A percentile compares a stretch with the other conserved stretches of the same genome.
These are phyloP conservation scores for Aspidiotus destructor DNA, from an alignment of 2,888 invertebrate genomes.

Conservation along the genomic window DNA sequence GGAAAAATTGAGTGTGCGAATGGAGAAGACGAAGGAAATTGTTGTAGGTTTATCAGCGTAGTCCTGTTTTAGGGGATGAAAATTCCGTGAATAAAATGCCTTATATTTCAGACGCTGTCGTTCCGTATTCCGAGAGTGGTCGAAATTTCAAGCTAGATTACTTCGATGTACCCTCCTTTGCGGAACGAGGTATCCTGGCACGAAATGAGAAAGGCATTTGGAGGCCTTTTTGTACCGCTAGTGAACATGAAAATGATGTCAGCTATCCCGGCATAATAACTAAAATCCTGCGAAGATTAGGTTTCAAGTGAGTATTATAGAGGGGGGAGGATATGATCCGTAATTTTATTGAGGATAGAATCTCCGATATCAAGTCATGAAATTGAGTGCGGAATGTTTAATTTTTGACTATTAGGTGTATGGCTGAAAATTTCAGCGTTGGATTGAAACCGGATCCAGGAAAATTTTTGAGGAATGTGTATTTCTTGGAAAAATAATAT, in stretches of 20 bases:
- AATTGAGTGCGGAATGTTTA: too few relatives aligned
- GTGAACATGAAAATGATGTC: conserved; percentile 6
- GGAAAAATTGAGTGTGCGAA: conserved; percentile 53
- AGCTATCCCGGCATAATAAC: too few relatives aligned
- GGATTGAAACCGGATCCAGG: too few relatives aligned
- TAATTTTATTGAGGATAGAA: too few relatives aligned
- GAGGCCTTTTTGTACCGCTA: conserved; percentile 23
- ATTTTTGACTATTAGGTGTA: not conserved
- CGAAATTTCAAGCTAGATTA: not conserved
- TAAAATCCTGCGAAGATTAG: conserved; percentile 19
- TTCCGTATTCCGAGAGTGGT: too few relatives aligned
- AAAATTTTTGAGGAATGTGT: too few relatives aligned
- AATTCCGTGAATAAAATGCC: too few relatives aligned
- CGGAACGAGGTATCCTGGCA: conserved; percentile 12
- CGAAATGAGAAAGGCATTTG: conserved; percentile 19
- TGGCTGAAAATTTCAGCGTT: too few relatives aligned
- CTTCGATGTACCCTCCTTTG: not conserved
- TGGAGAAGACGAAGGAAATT: conserved; percentile 59
- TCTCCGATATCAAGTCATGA: too few relatives aligned
- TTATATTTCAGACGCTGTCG: too few relatives aligned
- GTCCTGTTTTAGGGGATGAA: not conserved
- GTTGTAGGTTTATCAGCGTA: conserved; percentile 11
- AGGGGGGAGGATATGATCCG: too few relatives aligned
- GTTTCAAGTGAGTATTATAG: conserved; percentile 34
- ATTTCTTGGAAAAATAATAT: too few relatives aligned